A percentile compares a stretch with the other conserved stretches of the same genome.
These are phyloP conservation scores for Chrysogorgia sp. DNA, from an alignment of 92 coral and sea anemone species.

Conservation along the genomic window DNA sequence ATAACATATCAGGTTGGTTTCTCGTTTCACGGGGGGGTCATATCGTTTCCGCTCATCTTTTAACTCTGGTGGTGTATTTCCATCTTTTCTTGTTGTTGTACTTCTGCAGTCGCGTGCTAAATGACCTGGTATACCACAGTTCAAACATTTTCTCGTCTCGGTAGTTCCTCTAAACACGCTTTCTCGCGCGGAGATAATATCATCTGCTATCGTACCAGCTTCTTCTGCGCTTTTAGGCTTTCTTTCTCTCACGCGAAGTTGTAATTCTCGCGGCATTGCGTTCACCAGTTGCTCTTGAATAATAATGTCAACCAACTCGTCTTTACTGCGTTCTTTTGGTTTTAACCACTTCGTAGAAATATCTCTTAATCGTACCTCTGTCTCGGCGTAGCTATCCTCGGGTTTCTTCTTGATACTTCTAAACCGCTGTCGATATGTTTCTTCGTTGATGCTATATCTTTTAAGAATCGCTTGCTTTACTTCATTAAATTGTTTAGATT, in stretches of 20 bases:
- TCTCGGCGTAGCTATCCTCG: slow-evolving; percentile 53
- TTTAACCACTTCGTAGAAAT: slow-evolving; percentile 31
- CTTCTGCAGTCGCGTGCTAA: neutral
- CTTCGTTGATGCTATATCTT: slow-evolving; percentile 55
- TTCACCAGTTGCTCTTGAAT: slow-evolving; percentile 51
- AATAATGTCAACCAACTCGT: slow-evolving; percentile 41
- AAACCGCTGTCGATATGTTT: slow-evolving; percentile 53
- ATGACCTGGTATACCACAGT: slow-evolving; percentile 30
- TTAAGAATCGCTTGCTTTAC: slow-evolving; percentile 54
- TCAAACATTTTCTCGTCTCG: slow-evolving; percentile 32
- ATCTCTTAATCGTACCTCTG: slow-evolving; percentile 25
- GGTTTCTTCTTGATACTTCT: slow-evolving; percentile 24
- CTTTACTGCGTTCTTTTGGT: slow-evolving; percentile 41
- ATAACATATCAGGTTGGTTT: neutral
- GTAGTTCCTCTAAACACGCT: too few species aligned
- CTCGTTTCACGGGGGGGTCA: neutral
- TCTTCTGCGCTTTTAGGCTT: neutral
- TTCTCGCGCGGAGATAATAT: neutral
- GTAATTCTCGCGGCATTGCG: slow-evolving; percentile 38
- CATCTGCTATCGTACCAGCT: slow-evolving; percentile 11
- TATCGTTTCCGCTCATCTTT: neutral
- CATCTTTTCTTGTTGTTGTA: neutral
- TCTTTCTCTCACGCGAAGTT: slow-evolving; percentile 47
- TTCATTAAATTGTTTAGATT: slow-evolving; percentile 32
- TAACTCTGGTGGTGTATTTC: neutral